These are phyloP conservation scores for Hippocampus mohnikei DNA, from an alignment of 2,113 vertebrate species.

Conservation along the genomic window DNA sequence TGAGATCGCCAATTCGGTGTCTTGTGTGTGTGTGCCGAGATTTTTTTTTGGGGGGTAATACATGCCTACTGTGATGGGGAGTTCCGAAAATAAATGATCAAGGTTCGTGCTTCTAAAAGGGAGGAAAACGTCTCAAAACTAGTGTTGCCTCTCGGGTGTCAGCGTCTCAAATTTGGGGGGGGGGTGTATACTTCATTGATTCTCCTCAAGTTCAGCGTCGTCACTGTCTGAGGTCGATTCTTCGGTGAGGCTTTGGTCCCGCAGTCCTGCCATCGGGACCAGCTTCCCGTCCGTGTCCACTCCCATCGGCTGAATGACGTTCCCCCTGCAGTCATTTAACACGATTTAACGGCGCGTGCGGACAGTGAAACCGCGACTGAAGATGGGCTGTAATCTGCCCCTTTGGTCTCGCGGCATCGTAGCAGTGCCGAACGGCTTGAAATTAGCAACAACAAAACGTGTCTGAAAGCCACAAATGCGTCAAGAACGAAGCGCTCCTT, in stretches of 20 bases:
- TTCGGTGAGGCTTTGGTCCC: slow-evolving; percentile 34
- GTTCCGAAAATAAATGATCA: not conserved
- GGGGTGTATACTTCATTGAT: slow-evolving; percentile 1
- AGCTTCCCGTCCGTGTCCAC: slow-evolving; percentile 62
- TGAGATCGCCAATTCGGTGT: no score
- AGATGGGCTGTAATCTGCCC: not conserved
- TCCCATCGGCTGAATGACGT: slow-evolving; percentile 65
- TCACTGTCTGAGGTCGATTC: slow-evolving; percentile 49
- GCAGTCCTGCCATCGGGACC: slow-evolving; percentile 50
- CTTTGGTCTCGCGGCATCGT: no score
- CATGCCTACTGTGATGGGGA: no score
- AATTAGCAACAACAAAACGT: no score
- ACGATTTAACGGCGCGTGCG: not conserved
- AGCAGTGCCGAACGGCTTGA: no score
- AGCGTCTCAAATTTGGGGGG: not conserved
- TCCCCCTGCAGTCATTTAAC: slow-evolving; percentile 39
- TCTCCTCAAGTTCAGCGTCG: slow-evolving; percentile 24
- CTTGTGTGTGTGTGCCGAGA: no score
- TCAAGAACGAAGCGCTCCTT: no score
- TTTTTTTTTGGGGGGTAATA: not conserved
- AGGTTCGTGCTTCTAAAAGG: not conserved
- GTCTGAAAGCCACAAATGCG: no score
- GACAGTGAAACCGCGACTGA: not conserved
- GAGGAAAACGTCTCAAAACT: not conserved
- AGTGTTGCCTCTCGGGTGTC: not conserved